Evolutionary conservation across 2,113 vertebrate species (phyloP).

Genomic region (Grallaria varia): DNA sequence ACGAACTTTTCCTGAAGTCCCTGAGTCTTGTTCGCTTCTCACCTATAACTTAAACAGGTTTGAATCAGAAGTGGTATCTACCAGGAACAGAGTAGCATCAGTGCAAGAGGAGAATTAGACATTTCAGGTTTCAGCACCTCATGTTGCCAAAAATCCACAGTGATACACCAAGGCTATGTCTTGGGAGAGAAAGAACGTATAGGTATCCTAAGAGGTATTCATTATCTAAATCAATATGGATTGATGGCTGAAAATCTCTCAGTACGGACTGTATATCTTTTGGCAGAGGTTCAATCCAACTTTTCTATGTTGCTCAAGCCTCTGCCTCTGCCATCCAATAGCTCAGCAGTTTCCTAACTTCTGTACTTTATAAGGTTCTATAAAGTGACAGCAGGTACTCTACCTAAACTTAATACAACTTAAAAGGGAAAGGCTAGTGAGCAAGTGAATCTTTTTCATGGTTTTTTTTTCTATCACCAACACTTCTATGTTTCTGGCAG

Average conservation of each 20-base stretch:
- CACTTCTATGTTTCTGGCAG: not conserved
- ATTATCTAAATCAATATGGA: not conserved
- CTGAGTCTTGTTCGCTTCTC: not conserved
- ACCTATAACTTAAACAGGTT: not conserved
- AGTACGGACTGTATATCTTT: not conserved
- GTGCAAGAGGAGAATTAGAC: not conserved
- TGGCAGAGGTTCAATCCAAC: not conserved
- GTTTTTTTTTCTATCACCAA: not conserved
- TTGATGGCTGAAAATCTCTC: not conserved
- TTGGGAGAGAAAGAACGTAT: not conserved
- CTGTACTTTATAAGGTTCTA: not conserved
- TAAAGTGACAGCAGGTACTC: not conserved
- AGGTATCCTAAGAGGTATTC: not conserved
- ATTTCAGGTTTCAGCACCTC: not conserved
- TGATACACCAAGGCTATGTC: not conserved
- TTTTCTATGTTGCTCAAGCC: not conserved
- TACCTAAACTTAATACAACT: not conserved
- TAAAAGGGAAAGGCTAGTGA: not conserved
- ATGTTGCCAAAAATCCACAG: not conserved
- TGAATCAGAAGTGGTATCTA: not conserved
- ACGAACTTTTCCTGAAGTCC: not conserved
- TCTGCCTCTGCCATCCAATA: not conserved
- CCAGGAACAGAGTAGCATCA: not conserved
- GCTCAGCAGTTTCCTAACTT: slow-evolving; percentile 6
- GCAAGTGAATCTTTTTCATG: not conserved